Percentiles rank a stretch among this genome's conserved stretches.
Evolutionary conservation across 2,797 vertebrate species (phyloP).

Genomic region (Adrianichthys oophorus): DNA sequence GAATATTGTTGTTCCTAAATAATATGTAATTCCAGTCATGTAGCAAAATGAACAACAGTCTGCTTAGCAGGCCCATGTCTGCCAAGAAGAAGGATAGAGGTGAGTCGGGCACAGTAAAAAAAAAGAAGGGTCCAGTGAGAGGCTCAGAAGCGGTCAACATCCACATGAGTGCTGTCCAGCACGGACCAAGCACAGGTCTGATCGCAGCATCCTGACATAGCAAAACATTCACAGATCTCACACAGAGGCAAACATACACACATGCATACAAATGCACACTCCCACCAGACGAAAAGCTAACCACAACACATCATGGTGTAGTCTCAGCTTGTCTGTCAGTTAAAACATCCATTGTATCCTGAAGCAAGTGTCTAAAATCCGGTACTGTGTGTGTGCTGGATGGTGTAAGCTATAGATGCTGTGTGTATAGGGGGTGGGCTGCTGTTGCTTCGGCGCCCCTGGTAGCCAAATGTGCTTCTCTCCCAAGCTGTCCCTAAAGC

Average conservation of each 20-base stretch:
- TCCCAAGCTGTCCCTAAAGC: conserved; percentile 84
- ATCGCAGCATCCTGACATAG: conserved; percentile 50
- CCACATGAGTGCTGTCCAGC: conserved; percentile 49
- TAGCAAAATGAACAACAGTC: conserved; percentile 76
- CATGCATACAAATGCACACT: conserved; percentile 42
- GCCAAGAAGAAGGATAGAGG: conserved; percentile 52
- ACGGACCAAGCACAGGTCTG: conserved; percentile 28
- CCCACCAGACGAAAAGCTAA: conserved; percentile 69
- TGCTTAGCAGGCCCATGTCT: conserved; percentile 74
- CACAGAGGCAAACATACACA: conserved; percentile 21
- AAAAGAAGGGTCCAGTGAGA: conserved; percentile 38
- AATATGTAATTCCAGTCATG: conserved; percentile 77
- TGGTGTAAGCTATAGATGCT: conserved; percentile 66
- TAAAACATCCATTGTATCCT: conserved; percentile 64
- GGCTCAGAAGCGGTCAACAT: conserved; percentile 53
- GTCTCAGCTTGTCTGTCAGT: conserved; percentile 59
- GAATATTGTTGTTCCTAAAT: conserved; percentile 60
- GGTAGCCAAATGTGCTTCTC: conserved; percentile 81
- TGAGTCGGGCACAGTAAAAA: conserved; percentile 45
- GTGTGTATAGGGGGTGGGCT: conserved; percentile 64
- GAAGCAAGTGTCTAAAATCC: conserved; percentile 48
- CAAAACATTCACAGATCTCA: conserved; percentile 41
- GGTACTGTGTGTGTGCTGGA: conserved; percentile 36
- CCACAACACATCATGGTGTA: conserved; percentile 75
- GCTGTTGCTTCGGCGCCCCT: conserved; percentile 72